Evolutionary conservation across 2,888 invertebrate species (phyloP), one percentile per base, ranked within the genome.

Genomic region (Venustoraphidia nigricollis): DNA sequence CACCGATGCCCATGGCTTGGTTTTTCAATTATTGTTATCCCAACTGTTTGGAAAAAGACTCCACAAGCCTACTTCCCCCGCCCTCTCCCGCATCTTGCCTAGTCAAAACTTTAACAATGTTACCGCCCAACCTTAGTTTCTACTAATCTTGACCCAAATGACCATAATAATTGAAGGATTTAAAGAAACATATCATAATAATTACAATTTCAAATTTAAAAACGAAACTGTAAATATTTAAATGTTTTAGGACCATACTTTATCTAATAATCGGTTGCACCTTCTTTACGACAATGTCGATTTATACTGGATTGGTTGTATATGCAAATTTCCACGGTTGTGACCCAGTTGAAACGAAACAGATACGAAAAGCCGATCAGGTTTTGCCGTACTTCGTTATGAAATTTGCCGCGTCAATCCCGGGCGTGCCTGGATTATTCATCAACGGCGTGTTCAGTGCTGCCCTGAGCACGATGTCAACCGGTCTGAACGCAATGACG

Each of bases 371-470:
- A 52, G 49, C 59, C 14, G 62, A 63, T 45, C 65, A 74, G 66
- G 56, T 75, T 13, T 57, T 74, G 39, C 73, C 73, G 0, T 61
- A 68, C 45, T 73, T 68, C 58, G 72, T 73, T 37, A 70, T 74
- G 68, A 69, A 73, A 49, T 61, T 65, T 11, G 57, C 72, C 41
- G 61, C 64, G 3, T 51, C 59, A 37, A 53, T 67, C 36, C 69
- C 68, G 2, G 75, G 75, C 2, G 58, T 76, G 9, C 70, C 73
- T 2, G 76, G 76, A 1, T 58, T 76, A 27, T 74, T 76, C 55
- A 66, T 75, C 0, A 70, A 74, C 9, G 72, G 73, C 14, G 64
- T 76, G 2, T 76, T 75, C 58, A 72, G 73, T 57, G 76, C 73
- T 3, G 69, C 75, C 10, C 60, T 76, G 36, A 74, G 61, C 46